A percentile compares a stretch with the other conserved stretches of the same genome.
Evolutionary conservation across 2,888 invertebrate genomes (phyloP).

Genomic region (Enchytraeus crypticus): DNA sequence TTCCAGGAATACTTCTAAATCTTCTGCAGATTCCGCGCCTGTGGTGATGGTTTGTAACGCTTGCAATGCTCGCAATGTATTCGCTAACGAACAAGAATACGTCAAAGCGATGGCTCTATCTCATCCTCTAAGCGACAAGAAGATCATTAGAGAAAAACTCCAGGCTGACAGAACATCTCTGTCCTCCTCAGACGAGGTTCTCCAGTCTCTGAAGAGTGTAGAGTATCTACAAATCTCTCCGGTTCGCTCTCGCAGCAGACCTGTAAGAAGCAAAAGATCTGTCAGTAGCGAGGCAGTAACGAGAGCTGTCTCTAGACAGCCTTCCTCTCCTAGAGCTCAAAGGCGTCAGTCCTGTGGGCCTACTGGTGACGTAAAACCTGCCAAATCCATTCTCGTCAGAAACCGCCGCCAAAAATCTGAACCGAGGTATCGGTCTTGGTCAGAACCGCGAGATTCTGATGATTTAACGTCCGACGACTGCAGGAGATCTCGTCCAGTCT

Average conservation of each 20-base stretch:
- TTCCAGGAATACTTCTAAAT: too few relatives aligned
- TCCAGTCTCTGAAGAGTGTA: slow-evolving; percentile 13
- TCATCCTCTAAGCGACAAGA: slow-evolving; percentile 4
- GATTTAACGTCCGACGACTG: not conserved
- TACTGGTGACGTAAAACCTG: not conserved
- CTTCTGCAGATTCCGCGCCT: too few relatives aligned
- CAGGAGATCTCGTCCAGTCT: not conserved
- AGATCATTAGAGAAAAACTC: not conserved
- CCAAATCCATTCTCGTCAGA: slow-evolving; percentile 10
- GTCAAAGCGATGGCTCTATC: slow-evolving; percentile 6
- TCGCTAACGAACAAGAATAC: not conserved
- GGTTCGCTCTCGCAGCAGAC: not conserved
- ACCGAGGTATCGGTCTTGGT: slow-evolving; percentile 21
- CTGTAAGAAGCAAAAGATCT: not conserved
- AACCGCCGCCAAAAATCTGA: slow-evolving; percentile 4
- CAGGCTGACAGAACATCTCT: too few relatives aligned
- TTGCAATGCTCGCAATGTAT: not conserved
- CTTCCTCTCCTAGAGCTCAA: not conserved
- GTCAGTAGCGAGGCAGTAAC: not conserved
- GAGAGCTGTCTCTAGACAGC: not conserved
- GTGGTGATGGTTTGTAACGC: not conserved
- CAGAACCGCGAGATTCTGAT: slow-evolving; percentile 19
- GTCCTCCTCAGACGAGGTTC: too few relatives aligned
- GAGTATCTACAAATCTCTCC: slow-evolving; percentile 22
- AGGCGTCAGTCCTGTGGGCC: not conserved